Percentiles rank a stretch among this genome's conserved stretches.
phyloP scores from a whole-genome alignment of 2,888 invertebrate genomes.

The Liopterus haemorrhoidalis region DNA sequence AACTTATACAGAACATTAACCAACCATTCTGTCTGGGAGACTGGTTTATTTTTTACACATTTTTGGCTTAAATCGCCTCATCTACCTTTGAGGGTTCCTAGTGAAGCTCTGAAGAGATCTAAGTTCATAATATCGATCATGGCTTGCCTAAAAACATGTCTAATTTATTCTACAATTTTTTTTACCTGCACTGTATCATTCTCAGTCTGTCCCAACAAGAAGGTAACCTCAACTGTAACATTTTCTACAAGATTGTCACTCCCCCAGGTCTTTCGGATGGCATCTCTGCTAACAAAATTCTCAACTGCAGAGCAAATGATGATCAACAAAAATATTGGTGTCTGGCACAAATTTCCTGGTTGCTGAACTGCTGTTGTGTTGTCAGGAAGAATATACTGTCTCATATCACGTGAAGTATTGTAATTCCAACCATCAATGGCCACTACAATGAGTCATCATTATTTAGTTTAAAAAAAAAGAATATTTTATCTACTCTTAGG shows the following conservation, averaged over 20 bases:
- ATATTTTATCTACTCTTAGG: too few species aligned
- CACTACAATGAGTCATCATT: too few species aligned
- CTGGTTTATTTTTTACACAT: too few species aligned
- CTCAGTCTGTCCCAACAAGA: slow-evolving; percentile 56
- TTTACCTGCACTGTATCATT: slow-evolving; percentile 52
- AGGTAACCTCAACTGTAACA: slow-evolving; percentile 46
- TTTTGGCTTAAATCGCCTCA: too few species aligned
- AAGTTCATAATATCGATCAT: too few species aligned
- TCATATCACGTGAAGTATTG: slow-evolving; percentile 66
- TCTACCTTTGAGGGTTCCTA: too few species aligned
- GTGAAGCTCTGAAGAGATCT: too few species aligned
- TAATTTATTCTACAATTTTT: too few species aligned
- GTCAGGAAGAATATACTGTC: slow-evolving; percentile 64
- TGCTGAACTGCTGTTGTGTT: slow-evolving; percentile 62
- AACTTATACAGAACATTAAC: too few species aligned
- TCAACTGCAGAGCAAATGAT: slow-evolving; percentile 68
- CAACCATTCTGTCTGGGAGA: too few species aligned
- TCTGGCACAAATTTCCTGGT: slow-evolving; percentile 53
- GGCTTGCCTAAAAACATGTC: too few species aligned
- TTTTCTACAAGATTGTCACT: slow-evolving; percentile 38
- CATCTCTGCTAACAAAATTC: slow-evolving; percentile 60
- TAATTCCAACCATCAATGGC: slow-evolving; percentile 64
- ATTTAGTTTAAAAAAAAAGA: too few species aligned
- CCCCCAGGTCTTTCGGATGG: slow-evolving; percentile 70
- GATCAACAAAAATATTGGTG: slow-evolving; percentile 57